Evolutionary conservation across 2,888 invertebrate genomes (phyloP).

Genomic region (Drosophila robusta): DNA sequence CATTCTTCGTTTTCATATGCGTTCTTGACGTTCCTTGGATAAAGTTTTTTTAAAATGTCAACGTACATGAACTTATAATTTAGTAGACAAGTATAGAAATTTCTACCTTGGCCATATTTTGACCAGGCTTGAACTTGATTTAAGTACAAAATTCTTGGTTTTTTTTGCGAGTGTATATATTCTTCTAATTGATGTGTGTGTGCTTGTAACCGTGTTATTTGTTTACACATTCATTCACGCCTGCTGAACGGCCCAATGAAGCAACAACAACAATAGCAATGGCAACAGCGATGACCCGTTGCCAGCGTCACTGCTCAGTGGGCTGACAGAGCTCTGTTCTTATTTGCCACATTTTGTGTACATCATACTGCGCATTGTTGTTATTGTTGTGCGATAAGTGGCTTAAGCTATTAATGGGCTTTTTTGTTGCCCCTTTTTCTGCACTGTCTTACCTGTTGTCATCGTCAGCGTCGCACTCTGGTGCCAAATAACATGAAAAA

Average conservation of each 20-base stretch:
- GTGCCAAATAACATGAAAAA: slow-evolving; percentile 28
- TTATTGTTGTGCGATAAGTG: slow-evolving; percentile 70
- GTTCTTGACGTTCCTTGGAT: too few species aligned
- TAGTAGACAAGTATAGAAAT: too few species aligned
- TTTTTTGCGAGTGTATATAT: background rate
- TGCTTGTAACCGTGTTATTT: slow-evolving; percentile 56
- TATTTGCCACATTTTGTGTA: slow-evolving; percentile 63
- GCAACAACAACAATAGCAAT: slow-evolving; percentile 33
- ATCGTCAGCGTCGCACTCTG: slow-evolving; percentile 56
- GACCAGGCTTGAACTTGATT: too few species aligned
- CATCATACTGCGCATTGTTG: slow-evolving; percentile 54
- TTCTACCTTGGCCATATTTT: too few species aligned
- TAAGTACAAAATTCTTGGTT: background rate
- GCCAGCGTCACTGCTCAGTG: slow-evolving; percentile 42
- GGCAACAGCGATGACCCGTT: slow-evolving; percentile 47
- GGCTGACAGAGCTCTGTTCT: slow-evolving; percentile 43
- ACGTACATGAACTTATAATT: too few species aligned
- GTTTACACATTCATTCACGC: slow-evolving; percentile 71
- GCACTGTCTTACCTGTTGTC: slow-evolving; percentile 50
- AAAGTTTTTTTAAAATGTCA: too few species aligned
- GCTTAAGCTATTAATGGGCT: slow-evolving; percentile 81
- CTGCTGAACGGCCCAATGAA: slow-evolving; percentile 40
- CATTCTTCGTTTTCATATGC: too few species aligned
- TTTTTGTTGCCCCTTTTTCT: slow-evolving; percentile 65
- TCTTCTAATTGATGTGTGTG: slow-evolving; percentile 10